Evolutionary conservation across 2,113 vertebrate genomes (phyloP).

Genomic region (Hyperopisus bebe): DNA sequence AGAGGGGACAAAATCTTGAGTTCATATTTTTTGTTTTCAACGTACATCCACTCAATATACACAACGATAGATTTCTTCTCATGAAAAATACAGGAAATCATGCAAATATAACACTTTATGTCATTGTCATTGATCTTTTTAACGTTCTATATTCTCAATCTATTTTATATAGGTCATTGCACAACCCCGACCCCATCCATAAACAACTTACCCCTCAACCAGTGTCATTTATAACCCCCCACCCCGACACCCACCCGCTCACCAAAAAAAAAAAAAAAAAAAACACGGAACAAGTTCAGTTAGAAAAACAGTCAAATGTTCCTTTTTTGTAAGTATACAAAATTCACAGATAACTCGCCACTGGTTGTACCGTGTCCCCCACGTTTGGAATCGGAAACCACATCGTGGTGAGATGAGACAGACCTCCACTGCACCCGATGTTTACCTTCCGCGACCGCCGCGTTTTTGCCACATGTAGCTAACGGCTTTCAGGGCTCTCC

Average conservation of each 20-base stretch:
- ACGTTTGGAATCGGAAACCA: slow-evolving; percentile 41
- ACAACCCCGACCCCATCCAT: slow-evolving; percentile 41
- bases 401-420: slow-evolving; percentile 45
- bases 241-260: slow-evolving; percentile 32
- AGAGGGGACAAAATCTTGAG: slow-evolving; percentile 48
- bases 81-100: slow-evolving; percentile 69
- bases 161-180: slow-evolving; percentile 50
- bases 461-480: neutral
- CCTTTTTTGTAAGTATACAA: slow-evolving; percentile 58
- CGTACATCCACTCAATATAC: slow-evolving; percentile 60
- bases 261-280: slow-evolving; percentile 27
- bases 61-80: slow-evolving; percentile 63
- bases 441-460: neutral
- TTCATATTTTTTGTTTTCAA: slow-evolving; percentile 53
- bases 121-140: slow-evolving; percentile 52
- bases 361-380: slow-evolving; percentile 29
- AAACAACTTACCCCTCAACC: slow-evolving; percentile 25
- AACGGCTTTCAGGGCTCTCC: neutral
- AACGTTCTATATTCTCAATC: slow-evolving; percentile 50
- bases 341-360: slow-evolving; percentile 63
- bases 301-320: slow-evolving; percentile 63
- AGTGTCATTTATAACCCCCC: slow-evolving; percentile 25
- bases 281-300: slow-evolving; percentile 57
- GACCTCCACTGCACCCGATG: neutral
- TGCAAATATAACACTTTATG: slow-evolving; percentile 72